A percentile compares a stretch with the other conserved stretches of the same genome.
Evolutionary conservation across 2,113 vertebrate genomes (phyloP).

Genomic region (Gadus chalcogrammus): DNA sequence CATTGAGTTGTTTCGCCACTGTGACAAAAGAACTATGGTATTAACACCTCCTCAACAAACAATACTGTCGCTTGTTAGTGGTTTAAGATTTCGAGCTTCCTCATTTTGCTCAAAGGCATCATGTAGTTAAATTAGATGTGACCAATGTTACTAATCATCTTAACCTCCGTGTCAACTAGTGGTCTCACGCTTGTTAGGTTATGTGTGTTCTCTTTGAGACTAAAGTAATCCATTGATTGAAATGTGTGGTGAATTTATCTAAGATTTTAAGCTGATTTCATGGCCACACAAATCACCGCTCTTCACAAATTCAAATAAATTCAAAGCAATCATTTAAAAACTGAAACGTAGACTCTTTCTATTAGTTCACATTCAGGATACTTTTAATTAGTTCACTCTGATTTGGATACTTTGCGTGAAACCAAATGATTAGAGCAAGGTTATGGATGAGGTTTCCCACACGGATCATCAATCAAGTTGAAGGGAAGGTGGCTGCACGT

Average conservation of each 20-base stretch:
- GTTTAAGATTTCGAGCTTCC: neutral
- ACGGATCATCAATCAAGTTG: neutral
- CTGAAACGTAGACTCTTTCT: too few relatives aligned
- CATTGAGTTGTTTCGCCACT: neutral
- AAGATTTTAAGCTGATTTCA: conserved; percentile 32
- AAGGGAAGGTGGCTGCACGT: conserved; percentile 5
- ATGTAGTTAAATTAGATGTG: neutral
- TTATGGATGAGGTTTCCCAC: neutral
- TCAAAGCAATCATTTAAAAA: too few relatives aligned
- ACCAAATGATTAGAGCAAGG: too few relatives aligned
- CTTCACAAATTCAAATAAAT: too few relatives aligned
- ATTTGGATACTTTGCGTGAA: too few relatives aligned
- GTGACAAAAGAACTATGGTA: too few relatives aligned
- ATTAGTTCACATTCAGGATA: too few relatives aligned
- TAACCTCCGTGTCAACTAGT: neutral
- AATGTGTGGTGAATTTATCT: neutral
- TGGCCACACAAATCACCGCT: neutral
- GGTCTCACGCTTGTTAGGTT: neutral
- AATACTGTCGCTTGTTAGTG: too few relatives aligned
- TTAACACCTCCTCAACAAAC: too few relatives aligned
- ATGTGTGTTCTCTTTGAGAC: conserved; percentile 11
- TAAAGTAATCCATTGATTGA: neutral
- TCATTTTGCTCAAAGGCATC: neutral
- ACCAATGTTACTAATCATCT: conserved; percentile 13
- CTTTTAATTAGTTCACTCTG: too few relatives aligned